Evolutionary conservation across 2,888 invertebrate species (phyloP).

Genomic region (Trileptium ribeirensis): DNA sequence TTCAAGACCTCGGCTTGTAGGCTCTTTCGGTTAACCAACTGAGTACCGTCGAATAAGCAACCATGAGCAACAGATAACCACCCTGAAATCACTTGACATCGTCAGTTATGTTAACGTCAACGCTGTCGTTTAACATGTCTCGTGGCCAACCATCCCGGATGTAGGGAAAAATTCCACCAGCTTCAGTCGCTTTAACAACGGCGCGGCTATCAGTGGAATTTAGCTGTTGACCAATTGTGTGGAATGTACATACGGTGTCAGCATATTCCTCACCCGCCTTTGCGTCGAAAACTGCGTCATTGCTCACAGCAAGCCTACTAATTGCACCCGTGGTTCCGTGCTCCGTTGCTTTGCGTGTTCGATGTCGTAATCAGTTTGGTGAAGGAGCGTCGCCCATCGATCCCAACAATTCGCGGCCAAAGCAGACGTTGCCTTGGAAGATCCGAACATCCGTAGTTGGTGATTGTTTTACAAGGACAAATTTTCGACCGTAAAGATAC

Average conservation of each 20-base stretch:
- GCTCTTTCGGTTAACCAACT: too few species aligned
- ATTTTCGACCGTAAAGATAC: slow-evolving; percentile 41
- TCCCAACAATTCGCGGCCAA: slow-evolving; percentile 37
- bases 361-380: neutral
- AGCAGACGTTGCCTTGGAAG: slow-evolving; percentile 24
- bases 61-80: too few species aligned
- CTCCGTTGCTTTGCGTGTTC: neutral
- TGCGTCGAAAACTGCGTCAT: neutral
- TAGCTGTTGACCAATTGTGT: too few species aligned
- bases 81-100: too few species aligned
- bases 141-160: slow-evolving; percentile 13
- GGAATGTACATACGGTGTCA: too few species aligned
- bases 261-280: too few species aligned
- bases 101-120: too few species aligned
- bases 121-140: too few species aligned
- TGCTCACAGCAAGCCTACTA: slow-evolving; percentile 10
- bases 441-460: slow-evolving; percentile 36
- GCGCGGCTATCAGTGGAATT: too few species aligned
- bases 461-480: slow-evolving; percentile 40
- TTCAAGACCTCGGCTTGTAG: too few species aligned
- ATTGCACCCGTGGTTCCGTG: neutral
- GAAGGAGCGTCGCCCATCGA: slow-evolving; percentile 13
- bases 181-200: neutral
- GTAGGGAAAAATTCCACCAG: slow-evolving; percentile 20
- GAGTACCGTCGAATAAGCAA: too few species aligned